Percentiles rank a stretch among this genome's conserved stretches.
phyloP scores from a whole-genome alignment of 2,797 vertebrate genomes.

The Dicrostonyx torquatus region DNA sequence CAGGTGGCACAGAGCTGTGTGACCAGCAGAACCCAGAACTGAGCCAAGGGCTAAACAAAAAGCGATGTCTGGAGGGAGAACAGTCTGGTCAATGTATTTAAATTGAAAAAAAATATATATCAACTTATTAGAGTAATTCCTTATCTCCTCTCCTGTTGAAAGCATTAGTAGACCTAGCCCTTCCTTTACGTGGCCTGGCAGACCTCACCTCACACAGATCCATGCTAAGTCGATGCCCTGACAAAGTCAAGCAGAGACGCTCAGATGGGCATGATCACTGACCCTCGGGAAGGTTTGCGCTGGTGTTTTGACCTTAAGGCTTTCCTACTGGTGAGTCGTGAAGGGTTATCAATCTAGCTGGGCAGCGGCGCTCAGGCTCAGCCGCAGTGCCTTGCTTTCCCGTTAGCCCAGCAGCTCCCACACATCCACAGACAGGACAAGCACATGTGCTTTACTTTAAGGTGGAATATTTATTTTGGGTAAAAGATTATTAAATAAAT shows the following conservation, averaged over 20 bases:
- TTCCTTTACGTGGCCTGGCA: background rate
- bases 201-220: background rate
- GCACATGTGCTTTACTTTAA: slow-evolving; percentile 78
- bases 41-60: background rate
- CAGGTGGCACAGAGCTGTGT: background rate
- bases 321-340: slow-evolving; percentile 57
- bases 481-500: slow-evolving; percentile 83
- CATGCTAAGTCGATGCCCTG: background rate
- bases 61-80: background rate
- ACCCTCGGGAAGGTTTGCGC: background rate
- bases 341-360: slow-evolving; percentile 56
- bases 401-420: slow-evolving; percentile 50
- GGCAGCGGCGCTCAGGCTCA: slow-evolving; percentile 22
- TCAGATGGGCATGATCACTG: background rate
- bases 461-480: slow-evolving; percentile 80
- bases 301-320: slow-evolving; percentile 48
- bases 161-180: background rate
- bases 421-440: slow-evolving; percentile 54
- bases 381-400: slow-evolving; percentile 23
- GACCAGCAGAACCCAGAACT: background rate
- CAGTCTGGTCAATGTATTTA: background rate
- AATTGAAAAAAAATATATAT: background rate
- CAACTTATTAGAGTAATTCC: background rate
- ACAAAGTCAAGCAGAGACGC: background rate
- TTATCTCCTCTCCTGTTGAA: slow-evolving; percentile 10